Evolutionary conservation across 2,888 invertebrate species (phyloP).

Genomic region (Ditula angustiorana): DNA sequence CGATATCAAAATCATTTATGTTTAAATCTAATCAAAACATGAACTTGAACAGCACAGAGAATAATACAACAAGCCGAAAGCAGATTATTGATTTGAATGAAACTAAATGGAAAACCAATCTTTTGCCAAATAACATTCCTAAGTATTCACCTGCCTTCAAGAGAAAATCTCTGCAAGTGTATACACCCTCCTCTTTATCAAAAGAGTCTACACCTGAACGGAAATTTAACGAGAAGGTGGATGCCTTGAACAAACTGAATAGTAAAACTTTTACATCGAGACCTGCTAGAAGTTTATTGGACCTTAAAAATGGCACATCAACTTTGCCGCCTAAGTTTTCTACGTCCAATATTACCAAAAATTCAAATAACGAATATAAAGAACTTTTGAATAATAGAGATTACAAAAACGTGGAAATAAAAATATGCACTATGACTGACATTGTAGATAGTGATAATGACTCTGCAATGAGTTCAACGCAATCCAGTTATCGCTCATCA

Average conservation of each 20-base stretch:
- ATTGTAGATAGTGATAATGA: constrained; percentile 93
- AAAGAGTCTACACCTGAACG: constrained; percentile 81
- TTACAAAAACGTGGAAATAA: constrained; percentile 77
- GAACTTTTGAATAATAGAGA: constrained; percentile 65
- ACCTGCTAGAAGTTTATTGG: constrained; percentile 60
- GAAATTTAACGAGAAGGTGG: constrained; percentile 66
- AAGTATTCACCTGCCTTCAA: constrained; percentile 94
- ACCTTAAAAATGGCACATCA: constrained; percentile 55
- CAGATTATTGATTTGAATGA: constrained; percentile 68
- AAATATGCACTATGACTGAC: constrained; percentile 78
- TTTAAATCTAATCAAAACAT: constrained; percentile 64
- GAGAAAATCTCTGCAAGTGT: constrained; percentile 89
- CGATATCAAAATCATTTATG: constrained; percentile 77
- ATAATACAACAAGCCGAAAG: constrained; percentile 60
- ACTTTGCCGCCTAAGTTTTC: constrained; percentile 54
- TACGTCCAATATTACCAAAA: constrained; percentile 49
- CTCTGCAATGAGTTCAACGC: constrained; percentile 94
- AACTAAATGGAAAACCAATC: constrained; percentile 75
- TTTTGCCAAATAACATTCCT: constrained; percentile 85
- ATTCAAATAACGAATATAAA: constrained; percentile 65
- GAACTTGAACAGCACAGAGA: constrained; percentile 59
- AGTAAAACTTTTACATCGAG: constrained; percentile 58
- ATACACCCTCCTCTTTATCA: constrained; percentile 76
- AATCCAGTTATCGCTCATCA: constrained; percentile 91
- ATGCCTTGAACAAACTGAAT: constrained; percentile 60